Base-by-base conservation (phyloP, 2,797 vertebrate genomes). In the Centropyge bicolor region DNA sequence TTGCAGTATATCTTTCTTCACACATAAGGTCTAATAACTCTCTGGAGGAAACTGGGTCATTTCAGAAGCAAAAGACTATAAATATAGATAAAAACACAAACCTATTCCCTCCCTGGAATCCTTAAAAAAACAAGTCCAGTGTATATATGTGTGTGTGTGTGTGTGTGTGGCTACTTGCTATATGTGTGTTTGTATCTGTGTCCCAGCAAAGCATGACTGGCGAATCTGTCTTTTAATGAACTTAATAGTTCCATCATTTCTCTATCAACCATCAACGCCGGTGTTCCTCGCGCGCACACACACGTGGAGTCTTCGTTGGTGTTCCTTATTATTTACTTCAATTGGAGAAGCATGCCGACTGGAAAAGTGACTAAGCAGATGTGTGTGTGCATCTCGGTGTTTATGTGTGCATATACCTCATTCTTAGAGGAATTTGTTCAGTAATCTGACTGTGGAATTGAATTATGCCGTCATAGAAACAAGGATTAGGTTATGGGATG, bases 241-340 rank as follows among this genome's bases (percentile, higher is more conserved):
- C 81, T 89, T 91, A 92, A 93, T 92, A 80, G 86, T 84, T 92
- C 64, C 92, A 91, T 90, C 81, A 83, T 90, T 91, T 91, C 57
- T 90, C 84, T 80, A 86, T 90, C 73, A 88, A 86, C 84, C 82
- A 87, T 91, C 85, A 79, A 90, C 70, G 62, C 78, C 70, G 88
- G 81, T 87, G 86, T 92, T 88, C 59, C 35, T 36, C 67, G 67
- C 59, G 61, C 36, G 62, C 59, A 76, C 56, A 41, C 62, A 56
- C 64, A 59, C 22, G 1, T 8, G 45, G 46, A 74, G 56, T 85
- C 89, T 38, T 78, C 81, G 89, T 90, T 89, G 89, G 91, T 93
- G 91, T 92, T 92, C 90, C 86, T 81, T 72, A 45, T 86, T 89
- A 86, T 89, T 92, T 90, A 90, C 85, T 87, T 85, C 57, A 83